Base-by-base conservation (phyloP, 2,888 invertebrate species). In the Netelia fuscicornis region DNA sequence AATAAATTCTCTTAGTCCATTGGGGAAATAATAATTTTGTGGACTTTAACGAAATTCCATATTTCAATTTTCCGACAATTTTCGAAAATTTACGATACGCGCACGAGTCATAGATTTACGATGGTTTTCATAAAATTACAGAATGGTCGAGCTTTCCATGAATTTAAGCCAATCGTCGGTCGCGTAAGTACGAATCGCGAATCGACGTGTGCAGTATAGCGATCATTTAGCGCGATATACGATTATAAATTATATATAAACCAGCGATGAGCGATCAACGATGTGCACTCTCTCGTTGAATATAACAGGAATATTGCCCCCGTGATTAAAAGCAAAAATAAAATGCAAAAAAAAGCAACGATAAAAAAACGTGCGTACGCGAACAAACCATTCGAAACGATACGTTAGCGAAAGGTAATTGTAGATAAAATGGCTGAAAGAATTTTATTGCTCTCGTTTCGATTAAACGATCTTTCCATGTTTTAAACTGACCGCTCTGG, bases 371-470 rank as follows among this genome's bases (percentile, higher is more conserved):
- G 37, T 37, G 3, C 6, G 37, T 6, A 6, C 58, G 17, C 37
- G 13, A 54, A 52, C 25, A 62, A 23, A 56, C 65, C 42, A 65
- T 65, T 76, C 54, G 56, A 76, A 56, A 30, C 54, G 52, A 65
- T 76, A 65, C 17, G 37, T 52, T 20, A 79, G 54, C 65, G 71
- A 84, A 71, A 70, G 20, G 83, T 80, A 84, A 80, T 84, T 80
- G 64, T 71, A 75, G 80, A 71, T 80, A 75, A 84, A 83, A 37
- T 65, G 71, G 80, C 80, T 84, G 20, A 80, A 76, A 65, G 37
- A 71, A 76, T 72, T 84, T 80, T 84, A 76, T 84, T 76, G 83
- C 83, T 67, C 70, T 76, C 74, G 75, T 80, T 76, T 54, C 80
- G 65, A 71, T 71, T 65, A 70, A 80, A 84, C 80, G 83, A 80